Evolutionary conservation across 2,113 vertebrate species (phyloP), one percentile per base, ranked within the genome.

Genomic region (Xiphophorus couchianus): DNA sequence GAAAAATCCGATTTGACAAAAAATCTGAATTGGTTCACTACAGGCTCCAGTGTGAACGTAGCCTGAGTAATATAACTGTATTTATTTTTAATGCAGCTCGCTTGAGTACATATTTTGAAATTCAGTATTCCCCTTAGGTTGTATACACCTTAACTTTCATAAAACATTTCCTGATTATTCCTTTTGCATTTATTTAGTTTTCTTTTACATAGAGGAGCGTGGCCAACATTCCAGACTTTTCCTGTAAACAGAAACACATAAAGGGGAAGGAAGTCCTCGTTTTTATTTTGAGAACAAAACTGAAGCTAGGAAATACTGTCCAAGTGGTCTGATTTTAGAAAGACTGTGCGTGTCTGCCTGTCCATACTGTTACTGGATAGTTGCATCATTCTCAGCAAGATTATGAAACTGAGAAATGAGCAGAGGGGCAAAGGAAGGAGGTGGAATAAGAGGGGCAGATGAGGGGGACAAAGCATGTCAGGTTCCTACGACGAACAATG

Each of bases 311-410:
- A 81, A 80, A 71, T 28, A 71, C 71, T 67, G 69, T 35, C 15
- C 13, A 42, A 58, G 67, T 51, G 39, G 70, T 80, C 28, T 78
- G 67, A 17, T 51, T 63, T 75, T 19, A 68, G 22, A 64, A 51
- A 30, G 61, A 51, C 30, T 66, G 64, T 65, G 37, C 28, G 5
- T 73, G 51, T 58, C 71, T 37, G 63, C 13, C 25, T 73, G 75
- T 62, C 63, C 70, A 61, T 76, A 54, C 44, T 80, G 83, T 93
- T 93, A 89, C 88, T 80, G 81, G 88, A 86, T 85, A 90, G 88
- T 94, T 93, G 92, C 88, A 92, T 91, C 92, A 91, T 88, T 82
- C 82, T 82, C 54, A 35, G 90, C 22, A 66, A 80, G 76, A 86
- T 89, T 90, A 81, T 82, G 84, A 89, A 89, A 91, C 73, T 13